Evolutionary conservation across 2,888 invertebrate genomes (phyloP), one percentile per base, ranked within the genome.

Genomic region (Clistopyga incitator): DNA sequence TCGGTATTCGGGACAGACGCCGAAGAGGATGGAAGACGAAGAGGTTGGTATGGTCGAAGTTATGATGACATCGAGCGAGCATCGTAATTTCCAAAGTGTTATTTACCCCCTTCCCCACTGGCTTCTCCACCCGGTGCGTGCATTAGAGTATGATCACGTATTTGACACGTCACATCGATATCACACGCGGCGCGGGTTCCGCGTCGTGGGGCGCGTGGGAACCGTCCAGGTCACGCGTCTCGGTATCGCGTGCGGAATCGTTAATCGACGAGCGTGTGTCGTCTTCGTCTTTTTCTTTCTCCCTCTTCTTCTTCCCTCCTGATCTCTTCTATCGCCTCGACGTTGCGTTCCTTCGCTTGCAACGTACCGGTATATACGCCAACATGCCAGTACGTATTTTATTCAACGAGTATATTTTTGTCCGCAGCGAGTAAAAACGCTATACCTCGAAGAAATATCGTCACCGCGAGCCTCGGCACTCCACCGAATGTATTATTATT

Each of bases 71-170:
- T 56, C 71, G 64, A 42, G 54, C 59, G 38, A 79, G 84, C 71
- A 88, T 89, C 87, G 89, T 90, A 87, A 90, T 89, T 89, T 89
- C 88, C 80, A 80, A 81, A 85, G 87, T 86, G 86, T 84, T 78
- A 75, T 75, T 81, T 78, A 54, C 18, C 74, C 61, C 38, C n/a
- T n/a, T n/a, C 64, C 38, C 45, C 54, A 34, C 38, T 15, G 20
- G 18, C n/a, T 52, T 23, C 45, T 6, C 65, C n/a, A n/a, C 23
- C 42, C 47, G 45, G 45, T 67, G 71, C 84, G 87, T 87, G 88
- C 89, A 91, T 91, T 91, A 90, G 88, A 91, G 90, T 91, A 92
- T 91, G 91, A 90, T 91, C 92, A 91, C 91, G 91, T 91, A 90
- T 87, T 89, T 89, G 91, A 90, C 89, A 89, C 90, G 89, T 90